phyloP scores from a whole-genome alignment of 2,888 invertebrate genomes.

The Spisula subtruncata region DNA sequence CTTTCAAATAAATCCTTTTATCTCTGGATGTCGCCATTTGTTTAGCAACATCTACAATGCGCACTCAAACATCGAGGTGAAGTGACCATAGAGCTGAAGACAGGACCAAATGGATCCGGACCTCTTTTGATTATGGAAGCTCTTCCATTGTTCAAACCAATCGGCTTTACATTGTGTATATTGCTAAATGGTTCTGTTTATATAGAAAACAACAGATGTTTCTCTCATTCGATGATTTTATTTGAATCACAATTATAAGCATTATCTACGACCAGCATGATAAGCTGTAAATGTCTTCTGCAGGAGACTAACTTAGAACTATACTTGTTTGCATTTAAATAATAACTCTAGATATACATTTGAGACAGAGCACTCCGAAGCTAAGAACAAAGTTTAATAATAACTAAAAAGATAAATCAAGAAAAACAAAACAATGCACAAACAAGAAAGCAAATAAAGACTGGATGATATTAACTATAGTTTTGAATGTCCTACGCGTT shows the following conservation, averaged over 20 bases:
- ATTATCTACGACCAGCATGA: slow-evolving; percentile 10
- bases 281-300: neutral
- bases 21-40: too few species aligned
- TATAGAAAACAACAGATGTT: neutral
- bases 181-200: neutral
- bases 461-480: neutral
- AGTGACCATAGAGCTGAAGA: too few species aligned
- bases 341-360: neutral
- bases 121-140: too few species aligned
- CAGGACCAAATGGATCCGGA: too few species aligned
- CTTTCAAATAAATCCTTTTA: too few species aligned
- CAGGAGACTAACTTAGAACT: neutral
- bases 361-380: neutral
- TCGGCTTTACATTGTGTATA: neutral
- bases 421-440: neutral
- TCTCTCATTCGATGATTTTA: slow-evolving; percentile 14
- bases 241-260: slow-evolving; percentile 21
- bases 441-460: slow-evolving; percentile 16
- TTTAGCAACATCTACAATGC: too few species aligned
- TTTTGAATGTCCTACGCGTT: neutral
- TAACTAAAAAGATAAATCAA: neutral
- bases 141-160: too few species aligned
- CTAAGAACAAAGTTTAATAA: neutral
- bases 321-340: neutral
- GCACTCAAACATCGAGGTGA: too few species aligned